Conservation (phyloP, 2,888 invertebrate genomes). For the Hyposoter didymator region DNA sequence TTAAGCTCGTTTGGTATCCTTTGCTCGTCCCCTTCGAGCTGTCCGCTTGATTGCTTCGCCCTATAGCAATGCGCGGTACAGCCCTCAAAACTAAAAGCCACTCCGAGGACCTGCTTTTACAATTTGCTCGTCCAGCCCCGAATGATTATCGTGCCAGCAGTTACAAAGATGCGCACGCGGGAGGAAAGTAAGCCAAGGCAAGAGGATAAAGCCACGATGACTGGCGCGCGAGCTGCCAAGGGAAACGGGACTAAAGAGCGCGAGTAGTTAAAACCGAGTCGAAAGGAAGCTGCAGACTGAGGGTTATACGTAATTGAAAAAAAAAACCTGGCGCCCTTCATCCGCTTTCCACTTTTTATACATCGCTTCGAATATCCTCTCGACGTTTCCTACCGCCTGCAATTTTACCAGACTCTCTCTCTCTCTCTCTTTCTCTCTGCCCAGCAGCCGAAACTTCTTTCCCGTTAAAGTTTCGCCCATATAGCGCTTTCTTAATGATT, state of each 20-base stretch:
- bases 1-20: conserved; percentile 54
- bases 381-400: conserved; percentile 7
- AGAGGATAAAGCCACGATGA: background rate
- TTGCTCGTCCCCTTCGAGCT: conserved; percentile 15
- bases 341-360: background rate
- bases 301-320: conserved; percentile 18
- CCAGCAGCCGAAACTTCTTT: conserved; percentile 24
- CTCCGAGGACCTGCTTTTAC: conserved; percentile 63
- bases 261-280: conserved; percentile 1
- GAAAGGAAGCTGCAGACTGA: background rate
- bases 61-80: background rate
- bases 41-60: conserved; percentile 56
- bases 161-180: conserved; percentile 25
- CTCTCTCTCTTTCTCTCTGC: background rate
- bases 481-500: conserved; percentile 27
- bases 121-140: conserved; percentile 50
- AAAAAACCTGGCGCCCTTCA: conserved; percentile 3
- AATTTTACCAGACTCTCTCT: conserved; percentile 4
- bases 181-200: conserved; percentile 11
- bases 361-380: conserved; percentile 33
- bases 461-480: conserved; percentile 24
- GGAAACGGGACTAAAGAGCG: background rate
- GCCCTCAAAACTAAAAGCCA: conserved; percentile 39
- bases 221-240: background rate
- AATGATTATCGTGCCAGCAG: conserved; percentile 38